Evolutionary conservation across 2,113 vertebrate genomes (phyloP).

Genomic region (Erpornis zantholeuca): DNA sequence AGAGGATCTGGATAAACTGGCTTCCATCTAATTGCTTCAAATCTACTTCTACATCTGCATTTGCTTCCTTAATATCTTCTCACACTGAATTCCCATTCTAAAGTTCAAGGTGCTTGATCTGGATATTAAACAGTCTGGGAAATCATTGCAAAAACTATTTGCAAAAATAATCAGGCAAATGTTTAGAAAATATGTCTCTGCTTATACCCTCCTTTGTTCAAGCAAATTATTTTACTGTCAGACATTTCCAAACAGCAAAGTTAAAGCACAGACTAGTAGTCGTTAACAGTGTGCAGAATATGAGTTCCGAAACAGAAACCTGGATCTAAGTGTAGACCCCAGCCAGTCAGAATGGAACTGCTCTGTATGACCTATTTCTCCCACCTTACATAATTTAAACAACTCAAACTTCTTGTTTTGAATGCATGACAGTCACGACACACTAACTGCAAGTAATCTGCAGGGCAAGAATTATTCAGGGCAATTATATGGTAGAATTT

Average conservation of each 20-base stretch:
- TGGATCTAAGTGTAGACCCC: neutral
- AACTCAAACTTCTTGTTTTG: neutral
- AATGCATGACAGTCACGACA: neutral
- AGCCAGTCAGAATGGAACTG: neutral
- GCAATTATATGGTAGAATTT: neutral
- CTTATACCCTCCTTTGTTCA: neutral
- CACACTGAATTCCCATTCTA: neutral
- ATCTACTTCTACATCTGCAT: neutral
- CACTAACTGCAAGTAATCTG: neutral
- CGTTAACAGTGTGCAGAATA: neutral
- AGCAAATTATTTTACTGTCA: neutral
- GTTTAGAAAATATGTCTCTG: neutral
- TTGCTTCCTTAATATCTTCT: neutral
- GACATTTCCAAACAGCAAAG: neutral
- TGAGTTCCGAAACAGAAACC: neutral
- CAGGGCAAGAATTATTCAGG: neutral
- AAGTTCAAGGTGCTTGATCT: constrained; percentile 4
- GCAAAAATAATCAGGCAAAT: neutral
- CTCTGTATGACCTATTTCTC: neutral
- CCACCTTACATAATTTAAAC: neutral
- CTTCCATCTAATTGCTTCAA: neutral
- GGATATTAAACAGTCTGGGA: neutral
- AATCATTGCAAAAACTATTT: neutral
- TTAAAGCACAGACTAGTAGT: neutral
- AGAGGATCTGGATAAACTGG: constrained; percentile 1